Conservation (phyloP, 1,140 invertebrate genomes). For the Dryas iulia region DNA sequence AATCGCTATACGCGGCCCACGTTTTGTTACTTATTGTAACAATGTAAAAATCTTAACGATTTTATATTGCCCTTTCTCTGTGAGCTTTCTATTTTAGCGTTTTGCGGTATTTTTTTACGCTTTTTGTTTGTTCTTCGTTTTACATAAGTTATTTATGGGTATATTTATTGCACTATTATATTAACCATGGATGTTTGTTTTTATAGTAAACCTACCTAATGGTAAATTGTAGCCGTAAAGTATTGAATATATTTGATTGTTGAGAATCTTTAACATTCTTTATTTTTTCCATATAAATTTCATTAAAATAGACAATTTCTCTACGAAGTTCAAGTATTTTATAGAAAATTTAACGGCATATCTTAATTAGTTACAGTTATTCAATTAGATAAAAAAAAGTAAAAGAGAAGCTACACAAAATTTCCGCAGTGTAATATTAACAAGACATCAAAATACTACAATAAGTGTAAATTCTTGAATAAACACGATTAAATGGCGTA, state of each 20-base stretch:
- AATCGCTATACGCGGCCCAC: constrained; percentile 41
- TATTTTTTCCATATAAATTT: too few species aligned
- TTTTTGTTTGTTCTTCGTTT: constrained; percentile 15
- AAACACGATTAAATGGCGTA: constrained; percentile 9
- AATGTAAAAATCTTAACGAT: constrained; percentile 53
- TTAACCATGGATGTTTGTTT: neutral
- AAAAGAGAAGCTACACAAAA: neutral
- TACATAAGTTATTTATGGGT: constrained; percentile 5
- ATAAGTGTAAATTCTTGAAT: neutral
- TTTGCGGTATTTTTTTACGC: constrained; percentile 18
- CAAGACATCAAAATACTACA: neutral
- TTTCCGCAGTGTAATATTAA: neutral
- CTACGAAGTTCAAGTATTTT: too few species aligned
- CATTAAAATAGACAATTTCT: too few species aligned
- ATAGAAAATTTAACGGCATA: neutral
- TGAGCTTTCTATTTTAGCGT: constrained; percentile 51
- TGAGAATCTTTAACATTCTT: neutral
- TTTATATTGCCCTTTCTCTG: constrained; percentile 60
- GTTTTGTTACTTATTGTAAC: constrained; percentile 54
- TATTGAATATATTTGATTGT: neutral
- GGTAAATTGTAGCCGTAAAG: neutral
- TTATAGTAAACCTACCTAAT: neutral
- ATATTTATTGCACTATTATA: neutral
- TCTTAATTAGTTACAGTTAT: neutral
- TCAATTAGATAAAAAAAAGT: neutral